phyloP scores from a whole-genome alignment of 2,797 vertebrate species.

The Oceanodroma leucorhoa region DNA sequence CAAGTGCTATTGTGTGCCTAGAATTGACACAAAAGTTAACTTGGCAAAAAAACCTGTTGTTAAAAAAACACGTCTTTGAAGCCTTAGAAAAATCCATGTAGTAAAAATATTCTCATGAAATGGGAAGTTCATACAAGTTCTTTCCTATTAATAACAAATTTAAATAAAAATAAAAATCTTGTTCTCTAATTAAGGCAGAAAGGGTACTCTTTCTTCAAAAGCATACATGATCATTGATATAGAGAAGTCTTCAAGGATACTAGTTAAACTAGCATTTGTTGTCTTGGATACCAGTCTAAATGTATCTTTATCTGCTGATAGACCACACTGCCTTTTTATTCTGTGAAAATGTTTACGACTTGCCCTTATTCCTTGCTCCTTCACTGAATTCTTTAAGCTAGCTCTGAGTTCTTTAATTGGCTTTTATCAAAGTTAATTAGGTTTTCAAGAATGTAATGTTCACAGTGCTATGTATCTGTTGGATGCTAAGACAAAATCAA shows the following conservation, averaged over 20 bases:
- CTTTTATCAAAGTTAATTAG: constrained; percentile 1
- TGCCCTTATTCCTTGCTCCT: not conserved
- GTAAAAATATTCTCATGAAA: not conserved
- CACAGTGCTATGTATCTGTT: not conserved
- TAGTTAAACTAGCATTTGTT: not conserved
- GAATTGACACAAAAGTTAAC: not conserved
- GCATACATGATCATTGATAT: not conserved
- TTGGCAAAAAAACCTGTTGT: not conserved
- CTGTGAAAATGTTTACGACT: not conserved
- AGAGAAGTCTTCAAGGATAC: not conserved
- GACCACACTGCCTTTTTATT: not conserved
- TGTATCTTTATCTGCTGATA: not conserved
- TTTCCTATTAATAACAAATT: not conserved
- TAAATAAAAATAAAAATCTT: not conserved
- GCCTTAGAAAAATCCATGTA: not conserved
- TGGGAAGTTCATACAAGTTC: not conserved
- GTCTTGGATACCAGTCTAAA: not conserved
- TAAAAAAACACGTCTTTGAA: not conserved
- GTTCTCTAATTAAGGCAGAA: not conserved
- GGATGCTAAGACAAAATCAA: not conserved
- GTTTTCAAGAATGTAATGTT: not conserved
- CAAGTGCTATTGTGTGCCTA: not conserved
- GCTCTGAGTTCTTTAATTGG: not conserved
- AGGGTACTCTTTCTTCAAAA: not conserved
- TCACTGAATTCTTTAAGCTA: not conserved